These are phyloP conservation scores for Acanthornis magna DNA, from an alignment of 2,797 vertebrate species.

Conservation along the genomic window DNA sequence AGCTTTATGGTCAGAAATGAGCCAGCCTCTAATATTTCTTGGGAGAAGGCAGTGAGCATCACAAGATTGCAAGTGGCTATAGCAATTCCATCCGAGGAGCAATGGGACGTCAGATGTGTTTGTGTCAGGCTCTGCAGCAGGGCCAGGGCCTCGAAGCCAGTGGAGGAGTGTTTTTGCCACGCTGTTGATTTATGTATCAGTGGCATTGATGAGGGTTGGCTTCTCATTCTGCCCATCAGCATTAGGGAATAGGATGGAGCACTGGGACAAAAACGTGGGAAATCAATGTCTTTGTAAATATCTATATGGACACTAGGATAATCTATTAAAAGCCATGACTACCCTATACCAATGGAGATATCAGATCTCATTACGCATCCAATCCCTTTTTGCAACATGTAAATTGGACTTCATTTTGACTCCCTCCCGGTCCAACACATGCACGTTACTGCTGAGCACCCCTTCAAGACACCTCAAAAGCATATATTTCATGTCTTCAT, in stretches of 20 bases:
- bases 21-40: not conserved
- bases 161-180: not conserved
- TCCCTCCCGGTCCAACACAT: not conserved
- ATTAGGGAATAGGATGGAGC: constrained; percentile 28
- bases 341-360: constrained; percentile 47
- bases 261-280: constrained; percentile 18
- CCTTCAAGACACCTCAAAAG: constrained; percentile 1
- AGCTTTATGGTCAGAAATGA: not conserved
- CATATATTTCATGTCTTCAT: not conserved
- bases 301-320: constrained; percentile 56
- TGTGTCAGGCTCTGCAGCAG: not conserved
- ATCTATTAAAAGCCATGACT: constrained; percentile 66
- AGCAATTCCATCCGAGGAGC: not conserved
- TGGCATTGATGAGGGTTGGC: not conserved
- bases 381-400: constrained; percentile 59
- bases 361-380: constrained; percentile 62
- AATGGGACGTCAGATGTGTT: not conserved
- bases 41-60: not conserved
- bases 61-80: not conserved
- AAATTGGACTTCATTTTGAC: constrained; percentile 55
- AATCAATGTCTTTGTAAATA: constrained; percentile 64
- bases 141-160: not conserved
- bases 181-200: constrained; percentile 25
- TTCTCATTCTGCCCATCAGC: constrained; percentile 41
- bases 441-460: not conserved